Percentiles rank a stretch among this genome's conserved stretches.
phyloP scores from a whole-genome alignment of 2,888 invertebrate species.

The Myopa tessellatipennis region DNA sequence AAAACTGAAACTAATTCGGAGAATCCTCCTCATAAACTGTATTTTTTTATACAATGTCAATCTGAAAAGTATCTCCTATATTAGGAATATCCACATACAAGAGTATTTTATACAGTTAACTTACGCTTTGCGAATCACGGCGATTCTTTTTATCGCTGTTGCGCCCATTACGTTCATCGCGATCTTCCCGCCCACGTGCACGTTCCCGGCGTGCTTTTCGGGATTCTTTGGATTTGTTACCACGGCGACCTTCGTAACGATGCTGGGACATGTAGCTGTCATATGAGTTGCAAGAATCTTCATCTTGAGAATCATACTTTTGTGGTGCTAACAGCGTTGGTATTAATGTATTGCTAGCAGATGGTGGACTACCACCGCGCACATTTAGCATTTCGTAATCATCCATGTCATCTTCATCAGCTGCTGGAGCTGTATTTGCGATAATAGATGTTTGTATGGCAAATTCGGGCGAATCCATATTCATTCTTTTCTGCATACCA shows the following conservation, averaged over 20 bases:
- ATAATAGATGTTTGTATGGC: not conserved
- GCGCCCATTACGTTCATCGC: conserved; percentile 63
- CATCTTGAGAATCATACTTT: conserved; percentile 71
- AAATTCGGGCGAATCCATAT: conserved; percentile 47
- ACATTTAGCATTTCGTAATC: conserved; percentile 86
- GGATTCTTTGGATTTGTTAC: conserved; percentile 55
- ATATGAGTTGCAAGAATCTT: conserved; percentile 71
- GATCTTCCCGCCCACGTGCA: conserved; percentile 69
- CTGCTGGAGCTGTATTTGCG: conserved; percentile 51
- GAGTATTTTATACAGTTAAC: conserved; percentile 3
- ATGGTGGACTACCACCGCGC: conserved; percentile 78
- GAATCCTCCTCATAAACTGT: too few species aligned
- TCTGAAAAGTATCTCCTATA: too few species aligned
- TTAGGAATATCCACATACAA: too few species aligned
- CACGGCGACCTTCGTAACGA: conserved; percentile 63
- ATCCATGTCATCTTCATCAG: conserved; percentile 72
- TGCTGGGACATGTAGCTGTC: conserved; percentile 69
- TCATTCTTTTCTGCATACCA: conserved; percentile 45
- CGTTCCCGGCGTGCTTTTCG: conserved; percentile 69
- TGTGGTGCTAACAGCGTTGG: conserved; percentile 54
- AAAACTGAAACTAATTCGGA: too few species aligned
- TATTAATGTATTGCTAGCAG: conserved; percentile 55
- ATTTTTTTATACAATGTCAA: too few species aligned
- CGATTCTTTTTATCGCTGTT: conserved; percentile 72
- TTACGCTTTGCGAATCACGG: conserved; percentile 70